Base-by-base conservation (phyloP, 2,888 invertebrate species). In the Leptinotarsa tumamoca region DNA sequence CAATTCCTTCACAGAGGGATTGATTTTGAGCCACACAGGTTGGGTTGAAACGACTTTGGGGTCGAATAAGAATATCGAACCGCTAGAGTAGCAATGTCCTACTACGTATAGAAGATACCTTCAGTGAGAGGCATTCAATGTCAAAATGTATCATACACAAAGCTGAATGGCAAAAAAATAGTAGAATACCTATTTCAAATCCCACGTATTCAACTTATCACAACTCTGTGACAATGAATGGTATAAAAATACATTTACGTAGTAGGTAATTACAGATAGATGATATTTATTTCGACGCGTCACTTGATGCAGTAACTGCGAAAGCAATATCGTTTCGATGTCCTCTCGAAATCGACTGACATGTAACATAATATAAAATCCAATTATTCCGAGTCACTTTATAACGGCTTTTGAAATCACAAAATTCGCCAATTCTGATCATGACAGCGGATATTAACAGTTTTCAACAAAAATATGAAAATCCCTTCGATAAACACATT, bases 371-470 rank as follows among this genome's bases (percentile, higher is more conserved):
- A 21, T 52, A 52, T 68, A 68, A 68, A 68, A 49, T 52, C 54
- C 50, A 67, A 54, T 68, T 68, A 50, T 68, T 50, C 50, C 33
- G 50, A 23, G 51, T 68, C 63, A 68, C 33, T 68, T 67, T 14
- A n/a, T 52, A 52, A 52, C 21, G 21, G 33, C 54, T 52, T 69
- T 69, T 33, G 18, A 43, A 56, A 23, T 33, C 21, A 69, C 56
- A 58, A 69, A 49, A n/a, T 52, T 56, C 18, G 56, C 58, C 69
- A 49, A 43, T 56, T 43, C 58, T 27, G 69, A 49, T 54, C n/a
- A 69, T 56, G 43, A 56, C 33, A 69, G 15, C 54, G 58, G 58
- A 69, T 56, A 69, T 69, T n/a, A 56, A 69, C 69, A 69, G 56
- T 69, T 69, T 69, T 21, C 43, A 5, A 56, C 18, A 49, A 3